Conservation (phyloP, 2,797 vertebrate genomes). For the Enteromius trimaculatus region DNA sequence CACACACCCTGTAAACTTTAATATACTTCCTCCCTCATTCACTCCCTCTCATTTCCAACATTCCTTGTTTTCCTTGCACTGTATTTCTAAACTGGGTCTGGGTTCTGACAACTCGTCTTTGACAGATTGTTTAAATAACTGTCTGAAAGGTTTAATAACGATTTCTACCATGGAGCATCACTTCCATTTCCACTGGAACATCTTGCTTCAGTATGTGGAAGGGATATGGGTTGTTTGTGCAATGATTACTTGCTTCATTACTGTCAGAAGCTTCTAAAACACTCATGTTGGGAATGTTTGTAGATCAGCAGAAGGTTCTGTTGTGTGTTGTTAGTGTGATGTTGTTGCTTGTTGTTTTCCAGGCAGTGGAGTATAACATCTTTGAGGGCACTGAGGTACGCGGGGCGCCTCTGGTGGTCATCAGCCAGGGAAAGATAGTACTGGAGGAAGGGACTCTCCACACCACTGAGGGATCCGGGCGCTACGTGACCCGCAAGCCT, state of each 20-base stretch:
- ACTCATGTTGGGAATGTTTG: neutral
- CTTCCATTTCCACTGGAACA: neutral
- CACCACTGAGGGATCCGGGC: conserved; percentile 89
- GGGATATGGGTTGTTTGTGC: neutral
- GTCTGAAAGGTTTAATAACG: conserved; percentile 8
- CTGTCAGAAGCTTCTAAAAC: neutral
- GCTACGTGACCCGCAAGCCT: conserved; percentile 90
- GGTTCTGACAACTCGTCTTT: neutral
- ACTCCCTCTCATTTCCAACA: conserved; percentile 15
- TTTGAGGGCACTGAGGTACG: conserved; percentile 96
- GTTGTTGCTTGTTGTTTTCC: neutral
- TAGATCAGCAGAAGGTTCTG: neutral
- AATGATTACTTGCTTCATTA: neutral
- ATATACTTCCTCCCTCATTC: conserved; percentile 17
- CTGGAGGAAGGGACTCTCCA: conserved; percentile 93
- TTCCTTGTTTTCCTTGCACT: conserved; percentile 7
- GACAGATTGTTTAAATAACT: conserved; percentile 3
- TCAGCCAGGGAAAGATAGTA: conserved; percentile 98
- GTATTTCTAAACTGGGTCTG: neutral
- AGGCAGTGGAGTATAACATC: conserved; percentile 97
- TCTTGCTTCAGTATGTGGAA: neutral
- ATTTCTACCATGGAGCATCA: neutral
- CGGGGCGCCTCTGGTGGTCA: conserved; percentile 92
- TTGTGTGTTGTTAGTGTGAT: neutral
- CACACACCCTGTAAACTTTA: conserved; percentile 27